Percentiles rank a stretch among this genome's conserved stretches.
Evolutionary conservation across 2,888 invertebrate species (phyloP).

Genomic region (Mythimna ferrago): DNA sequence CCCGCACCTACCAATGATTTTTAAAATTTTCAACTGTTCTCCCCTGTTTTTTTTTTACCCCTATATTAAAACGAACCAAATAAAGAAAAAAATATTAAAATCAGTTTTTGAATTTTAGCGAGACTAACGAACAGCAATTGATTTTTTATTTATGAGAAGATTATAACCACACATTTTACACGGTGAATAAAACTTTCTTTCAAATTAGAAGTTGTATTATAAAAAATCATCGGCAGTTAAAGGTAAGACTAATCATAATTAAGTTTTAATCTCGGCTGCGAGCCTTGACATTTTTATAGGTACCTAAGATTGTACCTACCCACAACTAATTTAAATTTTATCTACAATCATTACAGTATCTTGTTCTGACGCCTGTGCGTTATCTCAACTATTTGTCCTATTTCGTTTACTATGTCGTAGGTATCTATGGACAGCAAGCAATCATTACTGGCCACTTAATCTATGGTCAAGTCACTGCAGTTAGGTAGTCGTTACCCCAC

Average conservation of each 20-base stretch:
- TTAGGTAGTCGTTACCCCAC: conserved; percentile 59
- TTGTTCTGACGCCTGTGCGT: conserved; percentile 72
- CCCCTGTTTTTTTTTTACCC: no score
- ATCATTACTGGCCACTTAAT: conserved; percentile 59
- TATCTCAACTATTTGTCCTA: conserved; percentile 79
- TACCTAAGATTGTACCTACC: conserved; percentile 51
- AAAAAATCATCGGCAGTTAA: conserved; percentile 7
- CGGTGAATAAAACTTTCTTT: neutral
- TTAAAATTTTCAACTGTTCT: no score
- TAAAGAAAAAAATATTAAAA: no score
- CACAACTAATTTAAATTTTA: conserved; percentile 54
- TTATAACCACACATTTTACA: conserved; percentile 19
- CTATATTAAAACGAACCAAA: no score
- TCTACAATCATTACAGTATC: conserved; percentile 71
- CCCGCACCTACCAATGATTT: no score
- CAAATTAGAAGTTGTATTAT: neutral
- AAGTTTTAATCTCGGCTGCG: conserved; percentile 40
- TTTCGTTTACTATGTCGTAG: conserved; percentile 67
- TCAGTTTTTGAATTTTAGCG: no score
- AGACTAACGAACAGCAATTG: no score
- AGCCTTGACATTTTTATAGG: conserved; percentile 71
- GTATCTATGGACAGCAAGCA: conserved; percentile 56
- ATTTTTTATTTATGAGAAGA: no score
- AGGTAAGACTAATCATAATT: conserved; percentile 33
- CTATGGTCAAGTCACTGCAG: conserved; percentile 39